These are phyloP conservation scores for Peromyscus maniculatus DNA, from an alignment of 2,113 vertebrate genomes.

Conservation along the genomic window DNA sequence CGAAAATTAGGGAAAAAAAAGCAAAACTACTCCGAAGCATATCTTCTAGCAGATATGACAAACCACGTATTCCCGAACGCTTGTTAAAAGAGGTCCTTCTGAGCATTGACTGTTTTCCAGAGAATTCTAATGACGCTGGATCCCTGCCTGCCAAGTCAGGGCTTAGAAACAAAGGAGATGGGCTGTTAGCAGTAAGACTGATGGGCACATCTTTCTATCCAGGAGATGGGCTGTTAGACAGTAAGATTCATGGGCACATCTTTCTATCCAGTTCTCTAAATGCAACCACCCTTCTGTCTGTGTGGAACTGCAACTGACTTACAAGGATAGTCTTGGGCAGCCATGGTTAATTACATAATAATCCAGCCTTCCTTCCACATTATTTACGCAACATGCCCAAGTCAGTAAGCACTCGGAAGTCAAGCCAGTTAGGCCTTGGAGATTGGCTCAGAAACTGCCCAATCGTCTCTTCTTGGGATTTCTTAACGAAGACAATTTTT, in stretches of 20 bases:
- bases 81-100: not conserved
- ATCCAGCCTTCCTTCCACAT: not conserved
- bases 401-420: constrained; percentile 20
- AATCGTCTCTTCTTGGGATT: not conserved
- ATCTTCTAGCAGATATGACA: not conserved
- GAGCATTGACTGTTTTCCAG: not conserved
- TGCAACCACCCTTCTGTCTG: not conserved
- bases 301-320: not conserved
- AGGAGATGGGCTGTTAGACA: not conserved
- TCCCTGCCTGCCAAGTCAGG: not conserved
- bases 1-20: not conserved
- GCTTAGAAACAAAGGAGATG: not conserved
- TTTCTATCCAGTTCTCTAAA: not conserved
- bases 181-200: not conserved
- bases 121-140: constrained; percentile 24
- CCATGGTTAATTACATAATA: not conserved
- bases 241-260: not conserved
- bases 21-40: not conserved
- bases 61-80: not conserved
- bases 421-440: not conserved
- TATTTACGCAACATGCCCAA: not conserved
- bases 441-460: not conserved
- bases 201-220: not conserved
- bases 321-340: not conserved
- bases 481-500: not conserved